These are phyloP conservation scores for Enteromius radiatus DNA, from an alignment of 2,797 vertebrate species.

Conservation along the genomic window DNA sequence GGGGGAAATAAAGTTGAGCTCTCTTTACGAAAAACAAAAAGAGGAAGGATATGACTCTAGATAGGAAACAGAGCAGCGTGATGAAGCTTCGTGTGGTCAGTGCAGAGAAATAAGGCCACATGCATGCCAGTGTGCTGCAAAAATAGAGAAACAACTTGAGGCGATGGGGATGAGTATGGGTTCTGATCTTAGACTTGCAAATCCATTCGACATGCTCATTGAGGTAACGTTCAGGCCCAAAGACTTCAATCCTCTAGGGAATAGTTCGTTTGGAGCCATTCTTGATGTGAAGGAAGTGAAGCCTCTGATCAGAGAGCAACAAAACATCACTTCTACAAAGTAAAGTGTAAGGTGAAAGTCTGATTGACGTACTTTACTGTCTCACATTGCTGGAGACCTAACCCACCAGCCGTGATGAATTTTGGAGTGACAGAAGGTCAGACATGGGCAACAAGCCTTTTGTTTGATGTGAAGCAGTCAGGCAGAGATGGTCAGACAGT, in stretches of 20 bases:
- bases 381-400: slow-evolving; percentile 11
- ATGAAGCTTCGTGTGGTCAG: slow-evolving; percentile 45
- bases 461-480: slow-evolving; percentile 71
- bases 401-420: slow-evolving; percentile 34
- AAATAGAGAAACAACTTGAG: background rate
- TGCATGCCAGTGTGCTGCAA: background rate
- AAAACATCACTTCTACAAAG: background rate
- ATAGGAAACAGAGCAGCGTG: slow-evolving; percentile 71
- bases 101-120: slow-evolving; percentile 29
- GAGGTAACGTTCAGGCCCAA: background rate
- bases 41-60: slow-evolving; percentile 67
- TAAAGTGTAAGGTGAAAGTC: background rate
- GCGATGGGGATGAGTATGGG: background rate
- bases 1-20: slow-evolving; percentile 63
- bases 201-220: background rate
- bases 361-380: background rate
- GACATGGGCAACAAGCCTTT: slow-evolving; percentile 51
- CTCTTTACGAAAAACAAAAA: slow-evolving; percentile 65
- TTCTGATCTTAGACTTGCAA: background rate
- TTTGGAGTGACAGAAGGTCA: slow-evolving; percentile 61
- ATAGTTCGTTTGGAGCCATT: slow-evolving; percentile 4
- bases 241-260: background rate
- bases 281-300: background rate
- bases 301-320: background rate
- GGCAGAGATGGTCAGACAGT: slow-evolving; percentile 74